Base-by-base conservation (phyloP, 2,888 invertebrate genomes). In the Meiosimyza decipiens region DNA sequence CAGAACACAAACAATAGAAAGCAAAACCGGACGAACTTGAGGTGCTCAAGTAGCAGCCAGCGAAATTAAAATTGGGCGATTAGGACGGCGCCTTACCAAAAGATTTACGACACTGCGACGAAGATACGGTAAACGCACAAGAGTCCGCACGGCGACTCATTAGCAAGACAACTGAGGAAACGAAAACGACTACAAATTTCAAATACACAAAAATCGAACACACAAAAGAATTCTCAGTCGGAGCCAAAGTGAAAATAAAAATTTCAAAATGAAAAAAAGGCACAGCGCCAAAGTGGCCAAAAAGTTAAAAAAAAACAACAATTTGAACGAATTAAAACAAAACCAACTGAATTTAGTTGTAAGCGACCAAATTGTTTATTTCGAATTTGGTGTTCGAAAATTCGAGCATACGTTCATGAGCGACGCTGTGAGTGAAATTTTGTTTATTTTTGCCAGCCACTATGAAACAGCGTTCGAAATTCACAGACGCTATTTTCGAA, bases 141-240 rank as follows among this genome's bases (percentile, higher is more conserved):
- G 62, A 70, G 47, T 52, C 70, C 70, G 62, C 62, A 22, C 22
- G 62, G 62, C 18, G 54, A 63, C 70, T 70, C 70, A 51, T 54
- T 63, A 59, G 70, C 70, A 47, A 62, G 54, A 15, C 67, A 57
- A 67, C 67, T 67, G 57, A 67, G 40, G 40, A 40, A 40, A 40
- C 40, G 40, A 40, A 40, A 40, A 40, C 40, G 40, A 40, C 40
- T 40, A 40, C 40, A 9, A 40, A 40, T 9, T 40, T 40, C 40
- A 40, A 40, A 40, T 40, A 40, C 40, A 40, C 40, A 40, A 40
- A 40, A 40, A 40, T 40, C 40, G 40, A 40, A 40, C 40, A 40
- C 40, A 40, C 40, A 40, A 40, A 9, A 9, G 40, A 40, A 40
- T 40, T 9, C 40, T 9, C 40, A 40, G 40, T 40, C 9, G 40